Evolutionary conservation across 2,113 vertebrate species (phyloP).

Genomic region (Pampusana beccarii): DNA sequence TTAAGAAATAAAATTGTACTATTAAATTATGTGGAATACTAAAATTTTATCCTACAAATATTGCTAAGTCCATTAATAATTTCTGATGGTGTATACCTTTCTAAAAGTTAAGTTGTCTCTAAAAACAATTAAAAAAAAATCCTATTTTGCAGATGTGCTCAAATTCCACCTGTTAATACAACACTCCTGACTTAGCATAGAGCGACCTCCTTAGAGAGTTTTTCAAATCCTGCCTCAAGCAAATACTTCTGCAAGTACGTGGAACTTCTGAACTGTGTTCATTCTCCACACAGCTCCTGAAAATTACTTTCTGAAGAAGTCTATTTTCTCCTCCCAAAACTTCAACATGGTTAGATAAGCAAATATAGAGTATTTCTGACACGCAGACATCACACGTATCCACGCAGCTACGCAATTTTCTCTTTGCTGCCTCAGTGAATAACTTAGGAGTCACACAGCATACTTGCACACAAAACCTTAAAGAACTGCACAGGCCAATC

Average conservation of each 20-base stretch:
- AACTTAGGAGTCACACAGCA: not conserved
- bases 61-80: not conserved
- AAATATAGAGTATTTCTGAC: not conserved
- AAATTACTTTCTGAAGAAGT: not conserved
- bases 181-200: not conserved
- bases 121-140: not conserved
- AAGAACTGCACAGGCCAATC: not conserved
- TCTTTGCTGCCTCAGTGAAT: fast-evolving
- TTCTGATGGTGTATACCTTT: not conserved
- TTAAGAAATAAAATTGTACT: not conserved
- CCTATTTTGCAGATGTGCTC: not conserved
- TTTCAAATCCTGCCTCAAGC: not conserved
- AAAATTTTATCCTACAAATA: not conserved
- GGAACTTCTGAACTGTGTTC: not conserved
- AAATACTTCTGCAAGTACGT: not conserved
- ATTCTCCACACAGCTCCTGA: not conserved
- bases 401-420: not conserved
- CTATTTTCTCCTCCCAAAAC: not conserved
- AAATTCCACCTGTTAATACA: not conserved
- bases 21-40: not conserved
- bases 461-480: not conserved
- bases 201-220: not conserved
- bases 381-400: not conserved
- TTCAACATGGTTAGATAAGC: not conserved
- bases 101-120: not conserved